These are phyloP conservation scores for Coregonus clupeaformis DNA, from an alignment of 2,113 vertebrate species.

Conservation along the genomic window DNA sequence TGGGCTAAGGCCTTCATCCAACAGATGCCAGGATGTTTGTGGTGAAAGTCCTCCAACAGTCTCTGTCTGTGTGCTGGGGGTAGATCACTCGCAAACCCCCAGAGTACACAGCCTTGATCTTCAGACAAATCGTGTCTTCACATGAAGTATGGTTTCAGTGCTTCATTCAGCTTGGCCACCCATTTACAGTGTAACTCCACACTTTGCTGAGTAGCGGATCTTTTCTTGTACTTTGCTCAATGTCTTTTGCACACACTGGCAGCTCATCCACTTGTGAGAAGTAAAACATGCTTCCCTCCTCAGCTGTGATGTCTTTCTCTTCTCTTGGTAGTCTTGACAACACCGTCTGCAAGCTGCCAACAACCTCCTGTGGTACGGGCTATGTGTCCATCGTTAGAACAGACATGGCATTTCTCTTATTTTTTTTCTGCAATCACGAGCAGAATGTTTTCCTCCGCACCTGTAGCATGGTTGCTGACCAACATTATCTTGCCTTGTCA, in stretches of 20 bases:
- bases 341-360: no score
- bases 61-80: background rate
- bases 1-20: constrained; percentile 5
- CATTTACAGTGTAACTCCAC: no score
- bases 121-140: background rate
- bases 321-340: no score
- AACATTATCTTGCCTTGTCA: background rate
- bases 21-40: constrained; percentile 4
- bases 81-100: background rate
- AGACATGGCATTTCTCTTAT: constrained; percentile 2
- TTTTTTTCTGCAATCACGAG: background rate
- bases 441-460: constrained; percentile 3
- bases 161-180: background rate
- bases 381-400: constrained; percentile 22
- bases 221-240: no score
- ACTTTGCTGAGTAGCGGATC: no score
- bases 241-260: no score
- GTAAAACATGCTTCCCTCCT: no score
- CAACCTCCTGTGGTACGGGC: constrained; percentile 5
- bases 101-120: background rate
- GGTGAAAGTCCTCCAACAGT: background rate
- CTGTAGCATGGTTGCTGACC: constrained; percentile 8
- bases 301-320: no score
- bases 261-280: no score
- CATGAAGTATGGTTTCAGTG: no score